Evolutionary conservation across 2,113 vertebrate genomes (phyloP).

Genomic region (Neodon shergylaensis): DNA sequence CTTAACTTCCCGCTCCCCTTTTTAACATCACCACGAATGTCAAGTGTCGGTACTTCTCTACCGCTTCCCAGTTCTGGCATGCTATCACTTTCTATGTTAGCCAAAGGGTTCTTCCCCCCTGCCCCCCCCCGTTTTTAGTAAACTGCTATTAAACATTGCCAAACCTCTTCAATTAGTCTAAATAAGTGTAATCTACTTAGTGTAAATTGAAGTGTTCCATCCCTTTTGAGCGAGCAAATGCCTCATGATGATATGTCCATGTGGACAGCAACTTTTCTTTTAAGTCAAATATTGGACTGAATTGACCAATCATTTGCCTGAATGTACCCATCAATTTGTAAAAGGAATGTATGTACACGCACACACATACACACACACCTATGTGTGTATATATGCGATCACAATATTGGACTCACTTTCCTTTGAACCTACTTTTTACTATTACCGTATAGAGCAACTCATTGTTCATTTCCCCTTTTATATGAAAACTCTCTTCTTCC

Average conservation of each 20-base stretch:
- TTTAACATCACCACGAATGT: neutral
- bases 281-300: conserved; percentile 14
- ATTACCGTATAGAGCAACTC: neutral
- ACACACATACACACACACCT: neutral
- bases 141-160: conserved; percentile 14
- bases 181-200: conserved; percentile 33
- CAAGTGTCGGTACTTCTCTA: neutral
- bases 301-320: neutral
- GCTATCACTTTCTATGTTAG: neutral
- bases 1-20: neutral
- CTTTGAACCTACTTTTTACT: neutral
- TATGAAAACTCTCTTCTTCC: neutral
- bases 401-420: neutral
- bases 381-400: neutral
- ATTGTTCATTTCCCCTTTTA: neutral
- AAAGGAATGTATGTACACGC: neutral
- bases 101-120: neutral
- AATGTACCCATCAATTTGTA: conserved; percentile 22
- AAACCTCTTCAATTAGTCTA: neutral
- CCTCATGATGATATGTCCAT: neutral
- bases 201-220: conserved; percentile 21
- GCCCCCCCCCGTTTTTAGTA: neutral
- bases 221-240: neutral
- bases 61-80: neutral
- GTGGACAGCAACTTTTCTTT: neutral